These are phyloP conservation scores for Myotis findleyi DNA, from an alignment of 2,797 vertebrate species.

Conservation along the genomic window DNA sequence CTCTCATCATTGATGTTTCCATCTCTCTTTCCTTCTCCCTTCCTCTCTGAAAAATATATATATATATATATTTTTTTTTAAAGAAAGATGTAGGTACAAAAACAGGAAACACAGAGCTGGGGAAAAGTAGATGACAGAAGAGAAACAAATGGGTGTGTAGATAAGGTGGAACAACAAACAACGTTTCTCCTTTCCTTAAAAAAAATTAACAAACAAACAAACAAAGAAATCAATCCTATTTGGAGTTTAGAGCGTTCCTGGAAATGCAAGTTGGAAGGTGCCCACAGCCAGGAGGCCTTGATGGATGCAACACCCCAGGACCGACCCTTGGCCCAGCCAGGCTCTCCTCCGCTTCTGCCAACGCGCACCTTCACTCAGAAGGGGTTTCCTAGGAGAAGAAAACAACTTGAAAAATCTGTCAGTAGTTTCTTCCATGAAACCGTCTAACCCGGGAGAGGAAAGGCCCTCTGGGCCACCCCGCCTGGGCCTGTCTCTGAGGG, in stretches of 20 bases:
- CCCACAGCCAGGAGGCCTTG: neutral
- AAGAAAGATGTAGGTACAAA: neutral
- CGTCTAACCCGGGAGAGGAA: neutral
- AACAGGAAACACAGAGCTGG: neutral
- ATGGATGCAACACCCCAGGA: neutral
- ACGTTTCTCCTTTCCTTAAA: neutral
- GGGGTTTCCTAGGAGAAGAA: slow-evolving; percentile 77
- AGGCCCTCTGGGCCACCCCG: neutral
- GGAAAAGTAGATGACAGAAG: neutral
- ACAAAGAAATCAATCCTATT: neutral
- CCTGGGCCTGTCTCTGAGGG: neutral
- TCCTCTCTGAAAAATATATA: too few relatives aligned
- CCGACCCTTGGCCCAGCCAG: neutral
- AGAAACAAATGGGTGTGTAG: too few relatives aligned
- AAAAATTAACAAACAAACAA: neutral
- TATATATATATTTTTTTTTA: too few relatives aligned
- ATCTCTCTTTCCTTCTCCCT: too few relatives aligned
- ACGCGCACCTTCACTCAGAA: slow-evolving; percentile 64
- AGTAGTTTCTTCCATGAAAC: neutral
- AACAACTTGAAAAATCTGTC: neutral
- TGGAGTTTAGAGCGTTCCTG: neutral
- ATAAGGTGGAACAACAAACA: neutral
- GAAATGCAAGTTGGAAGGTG: neutral
- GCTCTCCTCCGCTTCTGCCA: neutral
- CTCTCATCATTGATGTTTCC: too few relatives aligned